Evolutionary conservation across 1,140 invertebrate species (phyloP).

Genomic region (Leucophenga varia): DNA sequence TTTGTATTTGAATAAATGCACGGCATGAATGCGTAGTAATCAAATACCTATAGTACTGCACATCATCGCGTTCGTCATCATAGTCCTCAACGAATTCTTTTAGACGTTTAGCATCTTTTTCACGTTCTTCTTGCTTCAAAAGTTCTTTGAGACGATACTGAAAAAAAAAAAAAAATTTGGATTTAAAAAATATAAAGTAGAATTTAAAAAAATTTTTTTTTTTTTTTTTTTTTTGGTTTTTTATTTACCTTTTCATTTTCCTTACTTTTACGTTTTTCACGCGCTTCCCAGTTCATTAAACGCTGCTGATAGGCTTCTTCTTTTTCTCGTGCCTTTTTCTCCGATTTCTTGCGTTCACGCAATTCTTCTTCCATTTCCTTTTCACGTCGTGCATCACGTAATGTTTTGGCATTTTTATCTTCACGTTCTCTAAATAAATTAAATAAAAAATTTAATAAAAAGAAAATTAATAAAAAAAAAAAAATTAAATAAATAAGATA

Average conservation of each 20-base stretch:
- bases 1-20: no score
- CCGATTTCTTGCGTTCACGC: slow-evolving; percentile 85
- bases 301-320: slow-evolving; percentile 91
- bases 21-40: no score
- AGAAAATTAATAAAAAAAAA: no score
- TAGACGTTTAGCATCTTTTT: slow-evolving; percentile 87
- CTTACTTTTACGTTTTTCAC: slow-evolving; percentile 89
- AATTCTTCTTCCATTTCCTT: slow-evolving; percentile 89
- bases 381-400: slow-evolving; percentile 69
- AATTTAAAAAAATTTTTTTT: not conserved
- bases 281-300: slow-evolving; percentile 83
- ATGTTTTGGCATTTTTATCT: slow-evolving; percentile 58
- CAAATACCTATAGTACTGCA: slow-evolving; percentile 90
- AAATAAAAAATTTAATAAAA: slow-evolving; percentile 7
- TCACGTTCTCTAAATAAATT: slow-evolving; percentile 55
- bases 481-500: no score
- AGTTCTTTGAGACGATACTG: slow-evolving; percentile 80
- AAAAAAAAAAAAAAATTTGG: no score
- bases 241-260: slow-evolving; percentile 77
- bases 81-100: slow-evolving; percentile 99
- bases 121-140: slow-evolving; percentile 78
- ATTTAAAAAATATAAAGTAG: not conserved
- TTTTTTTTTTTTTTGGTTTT: not conserved
- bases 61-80: slow-evolving; percentile 95
- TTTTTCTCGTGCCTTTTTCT: slow-evolving; percentile 89